Evolutionary conservation across 2,888 invertebrate species (phyloP).

Genomic region (Stomorhina lunata): DNA sequence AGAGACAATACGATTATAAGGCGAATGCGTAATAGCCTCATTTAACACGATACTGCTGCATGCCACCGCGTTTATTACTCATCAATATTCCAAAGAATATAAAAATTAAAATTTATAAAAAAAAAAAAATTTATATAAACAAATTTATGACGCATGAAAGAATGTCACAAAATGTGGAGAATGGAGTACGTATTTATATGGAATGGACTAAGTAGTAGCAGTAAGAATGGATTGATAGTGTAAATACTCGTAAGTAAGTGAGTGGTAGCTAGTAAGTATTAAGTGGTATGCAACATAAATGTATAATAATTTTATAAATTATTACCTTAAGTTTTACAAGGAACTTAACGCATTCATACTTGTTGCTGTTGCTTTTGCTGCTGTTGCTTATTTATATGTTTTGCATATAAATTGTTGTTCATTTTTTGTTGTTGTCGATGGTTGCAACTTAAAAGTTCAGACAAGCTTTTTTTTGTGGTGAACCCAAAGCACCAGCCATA

Average conservation of each 20-base stretch:
- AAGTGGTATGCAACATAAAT: neutral
- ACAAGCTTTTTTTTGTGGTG: neutral
- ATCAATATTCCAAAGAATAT: slow-evolving; percentile 48
- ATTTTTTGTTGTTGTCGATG: neutral
- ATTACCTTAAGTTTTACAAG: slow-evolving; percentile 49
- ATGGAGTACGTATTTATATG: too few species aligned
- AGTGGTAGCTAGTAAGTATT: neutral
- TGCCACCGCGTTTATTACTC: slow-evolving; percentile 30
- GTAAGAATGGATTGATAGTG: too few species aligned
- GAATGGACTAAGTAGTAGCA: too few species aligned
- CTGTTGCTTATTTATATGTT: slow-evolving; percentile 9
- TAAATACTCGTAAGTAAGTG: too few species aligned
- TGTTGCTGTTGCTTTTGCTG: slow-evolving; percentile 3
- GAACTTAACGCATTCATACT: slow-evolving; percentile 42
- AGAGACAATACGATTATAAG: too few species aligned
- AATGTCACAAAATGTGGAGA: slow-evolving; percentile 49
- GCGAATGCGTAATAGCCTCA: slow-evolving; percentile 33
- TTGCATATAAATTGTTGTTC: slow-evolving; percentile 44
- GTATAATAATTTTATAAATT: slow-evolving; percentile 17
- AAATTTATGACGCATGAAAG: slow-evolving; percentile 50
- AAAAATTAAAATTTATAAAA: neutral
- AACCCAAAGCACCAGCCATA: neutral
- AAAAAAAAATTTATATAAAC: slow-evolving; percentile 7
- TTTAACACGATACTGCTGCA: slow-evolving; percentile 13
- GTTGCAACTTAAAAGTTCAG: neutral